Percentiles rank a stretch among this genome's conserved stretches.
Evolutionary conservation across 2,797 vertebrate species (phyloP).

Genomic region (Chiroxiphia lanceolata): DNA sequence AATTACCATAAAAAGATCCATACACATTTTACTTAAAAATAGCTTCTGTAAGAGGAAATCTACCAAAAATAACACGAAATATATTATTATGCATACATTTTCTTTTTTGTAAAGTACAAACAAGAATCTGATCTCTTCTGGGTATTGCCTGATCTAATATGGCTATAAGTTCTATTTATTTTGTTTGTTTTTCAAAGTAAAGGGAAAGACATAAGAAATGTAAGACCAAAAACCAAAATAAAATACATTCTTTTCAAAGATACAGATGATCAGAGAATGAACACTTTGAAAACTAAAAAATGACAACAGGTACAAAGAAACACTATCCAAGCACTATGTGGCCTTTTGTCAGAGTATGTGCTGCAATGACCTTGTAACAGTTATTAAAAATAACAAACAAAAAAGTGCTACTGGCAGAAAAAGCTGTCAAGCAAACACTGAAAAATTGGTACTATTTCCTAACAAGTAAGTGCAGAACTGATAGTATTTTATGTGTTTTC

Average conservation of each 20-base stretch:
- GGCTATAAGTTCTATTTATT: slow-evolving; percentile 62
- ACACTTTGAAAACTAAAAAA: slow-evolving; percentile 51
- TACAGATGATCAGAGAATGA: slow-evolving; percentile 53
- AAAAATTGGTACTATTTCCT: slow-evolving; percentile 61
- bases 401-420: slow-evolving; percentile 58
- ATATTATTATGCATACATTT: slow-evolving; percentile 59
- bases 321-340: slow-evolving; percentile 49
- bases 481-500: neutral
- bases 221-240: slow-evolving; percentile 21
- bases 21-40: slow-evolving; percentile 68
- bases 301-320: slow-evolving; percentile 61
- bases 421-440: slow-evolving; percentile 60
- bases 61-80: slow-evolving; percentile 75
- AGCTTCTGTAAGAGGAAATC: slow-evolving; percentile 65
- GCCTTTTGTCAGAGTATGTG: slow-evolving; percentile 52
- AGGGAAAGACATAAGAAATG: slow-evolving; percentile 27
- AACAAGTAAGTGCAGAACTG: slow-evolving; percentile 52
- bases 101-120: slow-evolving; percentile 67
- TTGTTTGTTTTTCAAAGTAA: slow-evolving; percentile 46
- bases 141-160: slow-evolving; percentile 67
- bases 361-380: slow-evolving; percentile 54
- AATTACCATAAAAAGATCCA: slow-evolving; percentile 59
- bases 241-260: slow-evolving; percentile 38
- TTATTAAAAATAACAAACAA: slow-evolving; percentile 37
- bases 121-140: slow-evolving; percentile 65